Evolutionary conservation across 1,140 invertebrate genomes (phyloP).

Genomic region (Drosophila azteca): DNA sequence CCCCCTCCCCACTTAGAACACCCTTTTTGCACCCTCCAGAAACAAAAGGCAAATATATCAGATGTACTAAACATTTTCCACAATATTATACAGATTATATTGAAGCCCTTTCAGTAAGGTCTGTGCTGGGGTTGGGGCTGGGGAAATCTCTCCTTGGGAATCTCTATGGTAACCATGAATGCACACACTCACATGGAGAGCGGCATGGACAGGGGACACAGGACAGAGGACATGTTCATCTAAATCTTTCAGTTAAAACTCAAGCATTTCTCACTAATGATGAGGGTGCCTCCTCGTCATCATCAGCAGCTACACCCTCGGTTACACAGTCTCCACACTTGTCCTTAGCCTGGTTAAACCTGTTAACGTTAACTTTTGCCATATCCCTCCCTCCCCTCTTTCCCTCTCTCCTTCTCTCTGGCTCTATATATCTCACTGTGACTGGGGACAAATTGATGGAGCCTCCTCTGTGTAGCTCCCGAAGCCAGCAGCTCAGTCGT

Average conservation of each 20-base stretch:
- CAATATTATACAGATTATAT: slow-evolving; percentile 37
- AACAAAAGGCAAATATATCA: slow-evolving; percentile 34
- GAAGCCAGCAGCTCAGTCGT: slow-evolving; percentile 60
- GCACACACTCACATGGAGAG: slow-evolving; percentile 4
- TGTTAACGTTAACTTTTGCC: slow-evolving; percentile 78
- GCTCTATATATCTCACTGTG: slow-evolving; percentile 28
- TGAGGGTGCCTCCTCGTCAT: slow-evolving; percentile 32
- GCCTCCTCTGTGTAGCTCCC: slow-evolving; percentile 44
- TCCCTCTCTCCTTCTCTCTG: too few relatives aligned
- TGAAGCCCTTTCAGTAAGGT: slow-evolving; percentile 14
- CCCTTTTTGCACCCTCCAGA: slow-evolving; percentile 10
- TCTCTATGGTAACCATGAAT: slow-evolving; percentile 22
- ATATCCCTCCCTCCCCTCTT: slow-evolving; percentile 26
- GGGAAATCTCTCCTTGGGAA: slow-evolving; percentile 26
- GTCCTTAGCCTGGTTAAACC: slow-evolving; percentile 78
- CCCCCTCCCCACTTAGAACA: slow-evolving; percentile 2
- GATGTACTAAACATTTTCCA: slow-evolving; percentile 47
- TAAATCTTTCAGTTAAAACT: slow-evolving; percentile 64
- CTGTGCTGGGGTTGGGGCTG: neutral
- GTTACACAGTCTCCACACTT: slow-evolving; percentile 58
- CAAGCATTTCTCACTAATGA: slow-evolving; percentile 73
- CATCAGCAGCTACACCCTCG: slow-evolving; percentile 41
- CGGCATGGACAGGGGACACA: neutral
- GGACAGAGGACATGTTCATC: slow-evolving; percentile 44
- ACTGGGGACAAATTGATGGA: slow-evolving; percentile 59